Conservation (phyloP, 2,113 vertebrate genomes). For the Fregetta grallaria region DNA sequence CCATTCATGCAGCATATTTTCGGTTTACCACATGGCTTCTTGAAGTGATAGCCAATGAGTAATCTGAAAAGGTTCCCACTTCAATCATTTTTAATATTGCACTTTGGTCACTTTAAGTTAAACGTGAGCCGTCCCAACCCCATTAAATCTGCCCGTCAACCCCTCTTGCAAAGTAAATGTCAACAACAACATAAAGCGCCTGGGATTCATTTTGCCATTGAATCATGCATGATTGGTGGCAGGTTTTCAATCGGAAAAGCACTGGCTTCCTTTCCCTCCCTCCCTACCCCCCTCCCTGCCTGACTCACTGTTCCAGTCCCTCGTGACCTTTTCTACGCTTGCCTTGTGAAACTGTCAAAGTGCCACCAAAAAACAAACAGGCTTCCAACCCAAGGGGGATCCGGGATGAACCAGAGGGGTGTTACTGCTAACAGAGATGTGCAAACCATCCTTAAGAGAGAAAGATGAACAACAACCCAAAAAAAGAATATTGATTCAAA, state of each 20-base stretch:
- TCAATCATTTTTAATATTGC: constrained; percentile 16
- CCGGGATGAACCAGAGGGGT: background rate
- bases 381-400: background rate
- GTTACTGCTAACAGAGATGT: background rate
- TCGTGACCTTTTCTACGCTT: background rate
- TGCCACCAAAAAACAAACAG: constrained; percentile 1
- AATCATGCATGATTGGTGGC: constrained; percentile 19
- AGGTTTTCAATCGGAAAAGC: constrained; percentile 9
- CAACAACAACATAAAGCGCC: constrained; percentile 18
- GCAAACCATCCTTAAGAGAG: background rate
- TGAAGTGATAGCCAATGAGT: constrained; percentile 17
- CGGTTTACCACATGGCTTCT: constrained; percentile 58
- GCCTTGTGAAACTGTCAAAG: background rate
- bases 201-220: constrained; percentile 45
- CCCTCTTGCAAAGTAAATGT: background rate
- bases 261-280: constrained; percentile 4
- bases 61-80: constrained; percentile 45
- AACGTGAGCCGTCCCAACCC: background rate
- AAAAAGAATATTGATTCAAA: background rate
- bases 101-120: constrained; percentile 37
- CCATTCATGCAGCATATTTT: constrained; percentile 39
- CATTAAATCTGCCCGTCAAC: background rate
- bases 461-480: background rate
- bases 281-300: background rate
- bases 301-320: constrained; percentile 36